These are phyloP conservation scores for Smittia aterrima DNA, from an alignment of 2,888 invertebrate species.

Conservation along the genomic window DNA sequence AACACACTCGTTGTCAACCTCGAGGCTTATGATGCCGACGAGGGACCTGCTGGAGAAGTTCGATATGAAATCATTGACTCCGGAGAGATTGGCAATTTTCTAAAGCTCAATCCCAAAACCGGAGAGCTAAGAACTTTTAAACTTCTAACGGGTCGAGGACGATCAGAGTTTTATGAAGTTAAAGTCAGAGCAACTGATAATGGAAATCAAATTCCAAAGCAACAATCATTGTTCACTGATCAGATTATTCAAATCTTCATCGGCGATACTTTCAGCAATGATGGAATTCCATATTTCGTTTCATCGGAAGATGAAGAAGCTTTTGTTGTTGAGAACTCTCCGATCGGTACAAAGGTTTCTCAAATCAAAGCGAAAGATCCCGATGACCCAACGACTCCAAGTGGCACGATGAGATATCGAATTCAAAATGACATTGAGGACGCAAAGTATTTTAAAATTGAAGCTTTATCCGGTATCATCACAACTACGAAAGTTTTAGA, in stretches of 20 bases:
- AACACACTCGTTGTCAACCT: constrained; percentile 67
- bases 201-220: constrained; percentile 58
- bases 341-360: constrained; percentile 70
- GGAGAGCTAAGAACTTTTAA: constrained; percentile 68
- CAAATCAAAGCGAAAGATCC: constrained; percentile 76
- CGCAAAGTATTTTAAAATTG: constrained; percentile 63
- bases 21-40: constrained; percentile 73
- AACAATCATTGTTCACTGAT: constrained; percentile 59
- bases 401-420: constrained; percentile 69
- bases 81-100: constrained; percentile 69
- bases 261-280: constrained; percentile 77
- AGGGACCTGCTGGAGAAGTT: constrained; percentile 69
- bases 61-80: constrained; percentile 71
- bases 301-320: constrained; percentile 71
- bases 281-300: constrained; percentile 74
- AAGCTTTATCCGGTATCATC: constrained; percentile 63
- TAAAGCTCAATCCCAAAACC: constrained; percentile 63
- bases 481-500: constrained; percentile 68
- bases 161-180: constrained; percentile 69
- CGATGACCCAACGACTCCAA: constrained; percentile 72
- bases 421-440: constrained; percentile 69
- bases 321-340: constrained; percentile 70
- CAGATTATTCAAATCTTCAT: constrained; percentile 66
- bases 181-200: constrained; percentile 68
- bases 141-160: constrained; percentile 70